A percentile compares a stretch with the other conserved stretches of the same genome.
Conservation (phyloP, 2,888 invertebrate genomes). For the Ditula angustiorana region DNA sequence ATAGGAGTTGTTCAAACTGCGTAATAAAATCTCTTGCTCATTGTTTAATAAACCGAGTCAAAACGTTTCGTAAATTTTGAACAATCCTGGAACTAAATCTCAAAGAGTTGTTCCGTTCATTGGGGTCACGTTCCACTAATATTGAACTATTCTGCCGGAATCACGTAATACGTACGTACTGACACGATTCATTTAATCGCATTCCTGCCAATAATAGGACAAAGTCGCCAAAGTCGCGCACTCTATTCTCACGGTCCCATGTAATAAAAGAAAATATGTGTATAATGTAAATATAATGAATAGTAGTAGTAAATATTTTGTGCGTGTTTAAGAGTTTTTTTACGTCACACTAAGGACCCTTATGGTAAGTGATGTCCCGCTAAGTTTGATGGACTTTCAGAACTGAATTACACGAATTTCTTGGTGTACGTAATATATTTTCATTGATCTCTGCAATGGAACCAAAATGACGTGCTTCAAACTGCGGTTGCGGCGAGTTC, state of each 20-base stretch:
- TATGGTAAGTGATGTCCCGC: no score
- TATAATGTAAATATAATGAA: no score
- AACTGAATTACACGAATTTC: no score
- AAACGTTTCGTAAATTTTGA: neutral
- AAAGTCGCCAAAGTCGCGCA: conserved; percentile 16
- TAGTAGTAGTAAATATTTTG: no score
- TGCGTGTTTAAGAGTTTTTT: no score
- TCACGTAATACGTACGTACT: conserved; percentile 30
- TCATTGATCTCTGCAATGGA: no score
- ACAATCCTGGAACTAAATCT: conserved; percentile 5
- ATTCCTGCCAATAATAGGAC: conserved; percentile 30
- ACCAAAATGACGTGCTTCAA: no score
- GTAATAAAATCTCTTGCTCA: neutral
- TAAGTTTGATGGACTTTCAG: no score
- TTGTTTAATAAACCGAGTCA: neutral
- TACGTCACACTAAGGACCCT: no score
- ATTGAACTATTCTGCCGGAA: conserved; percentile 27
- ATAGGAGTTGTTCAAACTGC: neutral
- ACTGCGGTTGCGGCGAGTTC: no score
- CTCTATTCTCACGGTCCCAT: neutral
- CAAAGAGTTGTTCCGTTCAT: conserved; percentile 13
- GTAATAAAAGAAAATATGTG: conserved; percentile 23
- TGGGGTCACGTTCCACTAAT: conserved; percentile 34
- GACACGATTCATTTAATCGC: conserved; percentile 37
- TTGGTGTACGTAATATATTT: no score